Evolutionary conservation across 2,797 vertebrate genomes (phyloP).

Genomic region (Alcedo atthis): DNA sequence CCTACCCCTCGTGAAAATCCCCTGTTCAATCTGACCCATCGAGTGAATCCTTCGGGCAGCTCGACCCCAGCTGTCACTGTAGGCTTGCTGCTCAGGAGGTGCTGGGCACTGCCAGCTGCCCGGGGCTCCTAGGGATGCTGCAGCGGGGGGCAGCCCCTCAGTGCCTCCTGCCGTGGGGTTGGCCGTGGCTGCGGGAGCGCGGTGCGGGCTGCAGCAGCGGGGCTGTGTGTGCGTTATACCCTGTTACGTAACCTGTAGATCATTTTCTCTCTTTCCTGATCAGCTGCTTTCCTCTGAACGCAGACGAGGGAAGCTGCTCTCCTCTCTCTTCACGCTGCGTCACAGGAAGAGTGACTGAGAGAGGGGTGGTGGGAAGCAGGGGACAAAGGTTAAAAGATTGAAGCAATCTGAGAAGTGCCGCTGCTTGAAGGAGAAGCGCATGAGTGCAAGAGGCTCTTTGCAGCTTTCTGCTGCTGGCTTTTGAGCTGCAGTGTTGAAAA

Average conservation of each 20-base stretch:
- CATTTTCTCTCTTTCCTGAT: background rate
- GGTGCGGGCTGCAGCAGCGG: background rate
- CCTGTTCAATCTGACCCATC: accelerated
- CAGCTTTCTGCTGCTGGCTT: conserved; percentile 22
- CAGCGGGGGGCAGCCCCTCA: background rate
- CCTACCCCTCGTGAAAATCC: background rate
- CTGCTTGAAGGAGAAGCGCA: background rate
- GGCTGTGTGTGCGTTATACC: background rate
- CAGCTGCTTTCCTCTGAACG: conserved; percentile 10
- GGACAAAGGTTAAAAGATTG: conserved; percentile 45
- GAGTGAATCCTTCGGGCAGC: background rate
- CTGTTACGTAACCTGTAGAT: conserved; percentile 33
- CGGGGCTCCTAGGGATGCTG: background rate
- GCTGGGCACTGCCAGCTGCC: too few relatives aligned
- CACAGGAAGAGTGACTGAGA: background rate
- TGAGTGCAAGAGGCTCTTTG: background rate
- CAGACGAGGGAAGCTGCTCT: conserved; percentile 2
- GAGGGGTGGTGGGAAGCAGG: background rate
- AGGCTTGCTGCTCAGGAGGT: background rate
- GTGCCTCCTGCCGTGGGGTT: background rate
- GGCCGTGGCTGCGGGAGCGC: background rate
- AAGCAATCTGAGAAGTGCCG: background rate
- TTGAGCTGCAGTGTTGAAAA: background rate
- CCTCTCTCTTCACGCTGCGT: background rate
- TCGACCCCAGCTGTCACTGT: background rate